Evolutionary conservation across 2,888 invertebrate species (phyloP).

Genomic region (Ptilodon capucinus): DNA sequence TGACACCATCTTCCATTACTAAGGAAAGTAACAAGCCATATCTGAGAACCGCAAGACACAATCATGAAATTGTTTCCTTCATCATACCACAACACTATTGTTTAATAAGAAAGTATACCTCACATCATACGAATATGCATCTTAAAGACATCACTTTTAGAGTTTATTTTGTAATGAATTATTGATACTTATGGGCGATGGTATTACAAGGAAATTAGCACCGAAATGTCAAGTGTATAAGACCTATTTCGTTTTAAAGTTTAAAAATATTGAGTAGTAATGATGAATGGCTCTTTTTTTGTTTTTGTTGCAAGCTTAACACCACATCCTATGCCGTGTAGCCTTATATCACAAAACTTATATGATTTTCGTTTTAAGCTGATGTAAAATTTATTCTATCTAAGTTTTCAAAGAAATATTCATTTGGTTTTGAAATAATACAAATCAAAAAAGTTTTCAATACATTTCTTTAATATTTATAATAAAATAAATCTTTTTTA

Average conservation of each 20-base stretch:
- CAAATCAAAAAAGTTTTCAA: constrained; percentile 20
- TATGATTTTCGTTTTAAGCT: too few species aligned
- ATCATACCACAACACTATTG: constrained; percentile 13
- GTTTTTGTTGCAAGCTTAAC: not conserved
- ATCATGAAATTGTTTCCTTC: constrained; percentile 43
- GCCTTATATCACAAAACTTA: not conserved
- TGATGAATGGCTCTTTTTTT: not conserved
- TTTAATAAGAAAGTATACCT: not conserved
- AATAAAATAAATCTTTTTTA: constrained; percentile 67
- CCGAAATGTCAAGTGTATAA: constrained; percentile 13
- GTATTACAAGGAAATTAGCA: not conserved
- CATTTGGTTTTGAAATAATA: constrained; percentile 20
- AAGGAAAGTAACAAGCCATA: constrained; percentile 64
- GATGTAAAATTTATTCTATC: too few species aligned
- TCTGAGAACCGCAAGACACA: constrained; percentile 50
- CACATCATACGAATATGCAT: not conserved
- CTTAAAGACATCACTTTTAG: not conserved
- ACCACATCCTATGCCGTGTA: not conserved
- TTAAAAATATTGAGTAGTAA: not conserved
- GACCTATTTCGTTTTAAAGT: not conserved
- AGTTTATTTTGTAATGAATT: not conserved
- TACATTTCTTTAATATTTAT: constrained; percentile 51
- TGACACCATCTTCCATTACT: constrained; percentile 43
- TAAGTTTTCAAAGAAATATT: too few species aligned
- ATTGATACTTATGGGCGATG: not conserved